Conservation (phyloP, 2,113 vertebrate species). For the Nanorana parkeri region DNA sequence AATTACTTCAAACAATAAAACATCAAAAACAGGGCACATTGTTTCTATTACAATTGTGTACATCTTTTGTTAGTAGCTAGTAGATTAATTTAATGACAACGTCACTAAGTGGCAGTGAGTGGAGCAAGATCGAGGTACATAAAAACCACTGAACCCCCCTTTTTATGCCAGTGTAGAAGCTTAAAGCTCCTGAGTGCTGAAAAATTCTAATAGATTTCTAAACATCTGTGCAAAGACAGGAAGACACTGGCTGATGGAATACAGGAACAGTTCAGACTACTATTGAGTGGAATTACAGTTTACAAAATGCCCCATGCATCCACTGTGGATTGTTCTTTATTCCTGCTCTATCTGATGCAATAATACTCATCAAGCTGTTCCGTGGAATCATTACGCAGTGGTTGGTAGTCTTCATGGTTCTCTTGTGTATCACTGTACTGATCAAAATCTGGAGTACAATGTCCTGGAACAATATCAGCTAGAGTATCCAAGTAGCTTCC, state of each 20-base stretch:
- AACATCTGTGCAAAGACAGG: too few relatives aligned
- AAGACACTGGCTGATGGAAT: too few relatives aligned
- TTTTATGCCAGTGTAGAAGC: too few relatives aligned
- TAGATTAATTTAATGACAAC: slow-evolving; percentile 42
- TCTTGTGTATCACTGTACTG: slow-evolving; percentile 81
- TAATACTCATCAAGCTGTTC: slow-evolving; percentile 92
- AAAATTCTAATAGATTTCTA: too few relatives aligned
- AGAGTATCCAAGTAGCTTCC: slow-evolving; percentile 96
- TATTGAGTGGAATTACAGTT: too few relatives aligned
- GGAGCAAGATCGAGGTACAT: too few relatives aligned
- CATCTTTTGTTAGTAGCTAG: not conserved
- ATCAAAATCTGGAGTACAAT: slow-evolving; percentile 83
- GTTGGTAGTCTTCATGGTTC: slow-evolving; percentile 72
- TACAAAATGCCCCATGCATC: slow-evolving; percentile 63
- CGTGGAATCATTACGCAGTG: slow-evolving; percentile 75
- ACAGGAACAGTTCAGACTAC: too few relatives aligned
- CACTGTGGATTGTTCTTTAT: slow-evolving; percentile 60
- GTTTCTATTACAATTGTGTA: not conserved
- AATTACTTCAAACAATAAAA: not conserved
- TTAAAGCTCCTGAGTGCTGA: too few relatives aligned
- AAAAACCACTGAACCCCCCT: too few relatives aligned
- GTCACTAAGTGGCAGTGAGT: too few relatives aligned
- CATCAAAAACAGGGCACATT: not conserved
- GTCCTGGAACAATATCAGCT: slow-evolving; percentile 84
- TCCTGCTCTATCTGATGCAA: slow-evolving; percentile 82